Evolutionary conservation across 2,113 vertebrate species (phyloP).

Genomic region (Cervus canadensis): DNA sequence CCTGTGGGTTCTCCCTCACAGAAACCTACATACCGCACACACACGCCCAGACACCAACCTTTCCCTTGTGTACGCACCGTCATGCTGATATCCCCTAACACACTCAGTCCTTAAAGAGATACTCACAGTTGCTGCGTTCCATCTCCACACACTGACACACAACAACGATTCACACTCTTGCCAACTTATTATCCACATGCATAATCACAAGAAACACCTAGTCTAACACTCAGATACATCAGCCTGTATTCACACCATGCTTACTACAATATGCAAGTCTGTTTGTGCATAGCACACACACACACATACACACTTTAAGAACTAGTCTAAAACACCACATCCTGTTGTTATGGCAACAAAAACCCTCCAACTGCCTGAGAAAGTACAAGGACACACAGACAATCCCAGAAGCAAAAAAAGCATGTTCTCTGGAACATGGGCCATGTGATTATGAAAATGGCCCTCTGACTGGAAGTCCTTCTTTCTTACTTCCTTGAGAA

Average conservation of each 20-base stretch:
- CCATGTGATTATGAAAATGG: conserved; percentile 1
- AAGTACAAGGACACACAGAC: conserved; percentile 23
- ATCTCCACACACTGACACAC: too few species aligned
- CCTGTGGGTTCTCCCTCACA: not conserved
- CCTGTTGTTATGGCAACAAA: conserved; percentile 69
- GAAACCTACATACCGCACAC: not conserved
- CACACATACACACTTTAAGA: not conserved
- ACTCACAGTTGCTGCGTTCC: not conserved
- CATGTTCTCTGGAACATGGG: not conserved
- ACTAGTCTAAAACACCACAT: conserved; percentile 11
- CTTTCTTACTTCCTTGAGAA: not conserved
- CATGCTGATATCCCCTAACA: not conserved
- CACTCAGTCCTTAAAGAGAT: not conserved
- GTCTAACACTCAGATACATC: not conserved
- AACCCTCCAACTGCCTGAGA: conserved; percentile 22
- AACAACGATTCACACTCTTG: not conserved
- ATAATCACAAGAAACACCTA: not conserved
- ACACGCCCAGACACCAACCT: too few species aligned
- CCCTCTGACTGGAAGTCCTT: not conserved
- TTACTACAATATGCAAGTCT: not conserved
- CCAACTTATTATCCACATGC: not conserved
- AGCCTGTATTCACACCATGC: not conserved
- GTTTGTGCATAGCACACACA: not conserved
- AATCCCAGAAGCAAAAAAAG: not conserved
- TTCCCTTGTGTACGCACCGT: too few species aligned